phyloP scores from a whole-genome alignment of 2,888 invertebrate genomes.

The Psylliodes chrysocephalus region DNA sequence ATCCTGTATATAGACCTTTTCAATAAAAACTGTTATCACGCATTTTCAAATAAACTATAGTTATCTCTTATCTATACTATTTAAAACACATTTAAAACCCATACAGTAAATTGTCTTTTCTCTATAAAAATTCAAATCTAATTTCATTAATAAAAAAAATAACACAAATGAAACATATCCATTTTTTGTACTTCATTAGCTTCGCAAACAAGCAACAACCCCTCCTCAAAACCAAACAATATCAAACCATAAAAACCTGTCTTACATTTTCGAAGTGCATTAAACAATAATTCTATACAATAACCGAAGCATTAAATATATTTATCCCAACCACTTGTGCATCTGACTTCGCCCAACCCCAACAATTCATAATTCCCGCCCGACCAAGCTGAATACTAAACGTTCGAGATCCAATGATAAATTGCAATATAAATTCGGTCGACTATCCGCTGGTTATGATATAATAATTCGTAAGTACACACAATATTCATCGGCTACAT shows the following conservation, averaged over 20 bases:
- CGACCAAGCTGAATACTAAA: conserved; percentile 31
- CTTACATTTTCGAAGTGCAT: conserved; percentile 38
- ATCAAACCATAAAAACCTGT: conserved; percentile 11
- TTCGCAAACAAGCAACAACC: background rate
- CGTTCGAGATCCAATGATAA: background rate
- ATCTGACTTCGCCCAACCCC: conserved; percentile 62
- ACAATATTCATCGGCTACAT: conserved; percentile 51
- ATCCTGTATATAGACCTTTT: too few species aligned
- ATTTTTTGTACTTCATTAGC: background rate
- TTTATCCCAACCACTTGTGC: conserved; percentile 63
- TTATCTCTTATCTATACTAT: too few species aligned
- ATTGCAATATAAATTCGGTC: conserved; percentile 7
- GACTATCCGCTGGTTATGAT: conserved; percentile 55
- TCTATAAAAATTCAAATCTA: too few species aligned
- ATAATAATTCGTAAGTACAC: conserved; percentile 60
- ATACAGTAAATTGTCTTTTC: too few species aligned
- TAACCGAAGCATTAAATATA: conserved; percentile 62
- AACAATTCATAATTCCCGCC: conserved; percentile 42
- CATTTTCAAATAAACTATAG: too few species aligned
- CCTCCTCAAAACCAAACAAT: background rate
- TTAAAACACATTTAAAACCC: too few species aligned
- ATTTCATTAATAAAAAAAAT: too few species aligned
- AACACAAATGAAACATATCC: background rate
- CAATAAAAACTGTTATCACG: too few species aligned
- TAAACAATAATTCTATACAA: conserved; percentile 55